These are phyloP conservation scores for Gymnocypris eckloni DNA, from an alignment of 2,797 vertebrate species.

Conservation along the genomic window DNA sequence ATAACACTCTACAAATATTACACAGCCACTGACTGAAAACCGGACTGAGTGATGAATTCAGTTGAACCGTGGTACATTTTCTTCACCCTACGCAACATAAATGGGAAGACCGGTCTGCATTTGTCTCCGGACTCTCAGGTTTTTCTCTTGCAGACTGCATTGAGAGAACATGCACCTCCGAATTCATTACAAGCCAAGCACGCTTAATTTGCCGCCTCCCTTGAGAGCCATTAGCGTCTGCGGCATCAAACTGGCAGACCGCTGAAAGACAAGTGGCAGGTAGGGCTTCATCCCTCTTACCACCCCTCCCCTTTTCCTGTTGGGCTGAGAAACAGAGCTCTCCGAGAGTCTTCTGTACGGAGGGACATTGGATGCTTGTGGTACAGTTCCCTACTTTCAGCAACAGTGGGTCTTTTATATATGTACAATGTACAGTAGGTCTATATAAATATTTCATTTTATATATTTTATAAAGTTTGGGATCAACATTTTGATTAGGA, in stretches of 20 bases:
- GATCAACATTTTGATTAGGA: background rate
- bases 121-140: constrained; percentile 48
- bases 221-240: constrained; percentile 89
- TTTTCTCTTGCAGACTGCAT: constrained; percentile 56
- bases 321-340: constrained; percentile 42
- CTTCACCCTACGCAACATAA: background rate
- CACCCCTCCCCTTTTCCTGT: constrained; percentile 35
- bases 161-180: constrained; percentile 77
- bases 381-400: constrained; percentile 34
- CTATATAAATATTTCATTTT: background rate
- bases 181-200: constrained; percentile 90
- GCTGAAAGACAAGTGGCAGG: constrained; percentile 83
- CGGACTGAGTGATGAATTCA: constrained; percentile 14
- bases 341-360: constrained; percentile 21
- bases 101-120: background rate
- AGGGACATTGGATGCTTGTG: constrained; percentile 44
- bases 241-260: constrained; percentile 85
- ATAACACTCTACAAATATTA: constrained; percentile 24
- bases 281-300: constrained; percentile 72
- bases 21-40: constrained; percentile 11
- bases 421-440: background rate
- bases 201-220: constrained; percentile 90
- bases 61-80: background rate
- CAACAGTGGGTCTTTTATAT: background rate
- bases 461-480: background rate